Evolutionary conservation across 1,140 invertebrate genomes (phyloP).

Genomic region (Drosophila arizonae): DNA sequence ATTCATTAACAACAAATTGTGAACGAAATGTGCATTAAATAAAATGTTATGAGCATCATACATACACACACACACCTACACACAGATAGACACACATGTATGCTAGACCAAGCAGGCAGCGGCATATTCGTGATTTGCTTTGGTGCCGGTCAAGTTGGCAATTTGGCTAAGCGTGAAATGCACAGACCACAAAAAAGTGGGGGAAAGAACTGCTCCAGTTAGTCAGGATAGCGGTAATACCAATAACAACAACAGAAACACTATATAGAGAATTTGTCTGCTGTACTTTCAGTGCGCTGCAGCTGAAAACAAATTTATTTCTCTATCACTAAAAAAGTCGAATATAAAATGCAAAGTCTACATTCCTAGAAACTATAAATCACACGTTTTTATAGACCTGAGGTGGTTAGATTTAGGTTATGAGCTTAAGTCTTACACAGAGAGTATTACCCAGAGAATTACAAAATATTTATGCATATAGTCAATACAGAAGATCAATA

Average conservation of each 20-base stretch:
- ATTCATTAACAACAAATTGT: constrained; percentile 80
- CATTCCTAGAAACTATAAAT: too few relatives aligned
- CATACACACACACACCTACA: constrained; percentile 30
- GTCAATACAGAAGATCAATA: too few relatives aligned
- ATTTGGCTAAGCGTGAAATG: constrained; percentile 81
- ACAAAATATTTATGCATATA: too few relatives aligned
- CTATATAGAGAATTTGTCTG: background rate
- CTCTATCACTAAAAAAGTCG: constrained; percentile 46
- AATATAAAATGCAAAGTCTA: constrained; percentile 17
- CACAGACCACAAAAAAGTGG: constrained; percentile 49
- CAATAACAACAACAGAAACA: constrained; percentile 13
- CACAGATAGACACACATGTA: background rate
- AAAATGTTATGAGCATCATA: constrained; percentile 70
- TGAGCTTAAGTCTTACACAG: too few relatives aligned
- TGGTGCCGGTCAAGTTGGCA: constrained; percentile 75
- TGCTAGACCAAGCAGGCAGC: constrained; percentile 4
- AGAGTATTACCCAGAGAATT: too few relatives aligned
- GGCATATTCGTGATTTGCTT: constrained; percentile 68
- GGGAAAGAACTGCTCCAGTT: constrained; percentile 36
- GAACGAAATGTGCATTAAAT: constrained; percentile 76
- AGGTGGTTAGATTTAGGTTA: too few relatives aligned
- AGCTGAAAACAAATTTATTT: constrained; percentile 40
- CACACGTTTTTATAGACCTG: too few relatives aligned
- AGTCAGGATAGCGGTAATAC: constrained; percentile 28
- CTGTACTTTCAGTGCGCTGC: background rate